Evolutionary conservation across 2,113 vertebrate genomes (phyloP).

Genomic region (Ameiurus melas): DNA sequence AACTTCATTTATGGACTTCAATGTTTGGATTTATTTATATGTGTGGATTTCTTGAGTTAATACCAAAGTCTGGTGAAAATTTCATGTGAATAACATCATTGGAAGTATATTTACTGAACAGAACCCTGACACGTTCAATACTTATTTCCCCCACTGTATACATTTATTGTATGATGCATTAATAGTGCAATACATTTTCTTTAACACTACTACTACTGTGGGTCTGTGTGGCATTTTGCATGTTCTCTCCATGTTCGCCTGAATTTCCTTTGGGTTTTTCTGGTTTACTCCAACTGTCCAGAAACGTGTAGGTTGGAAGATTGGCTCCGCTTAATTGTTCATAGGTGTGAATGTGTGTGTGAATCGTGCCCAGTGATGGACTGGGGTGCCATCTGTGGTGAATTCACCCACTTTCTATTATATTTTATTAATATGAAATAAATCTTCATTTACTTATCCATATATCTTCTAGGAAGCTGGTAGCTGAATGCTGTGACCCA

Average conservation of each 20-base stretch:
- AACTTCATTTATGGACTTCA: too few relatives aligned
- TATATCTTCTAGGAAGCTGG: conserved; percentile 76
- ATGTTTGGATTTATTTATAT: too few relatives aligned
- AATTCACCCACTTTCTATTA: background rate
- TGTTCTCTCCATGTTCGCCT: background rate
- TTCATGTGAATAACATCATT: too few relatives aligned
- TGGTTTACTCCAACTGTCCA: background rate
- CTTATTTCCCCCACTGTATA: too few relatives aligned
- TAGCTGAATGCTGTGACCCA: conserved; percentile 89
- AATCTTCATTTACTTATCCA: background rate
- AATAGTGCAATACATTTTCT: background rate
- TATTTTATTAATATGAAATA: too few relatives aligned
- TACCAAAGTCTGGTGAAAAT: too few relatives aligned
- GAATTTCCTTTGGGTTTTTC: background rate
- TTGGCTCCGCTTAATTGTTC: background rate
- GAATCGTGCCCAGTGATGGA: background rate
- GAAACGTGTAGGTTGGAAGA: background rate
- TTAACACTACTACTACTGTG: background rate
- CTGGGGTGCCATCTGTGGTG: background rate
- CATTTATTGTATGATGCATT: background rate
- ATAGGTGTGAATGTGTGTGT: background rate
- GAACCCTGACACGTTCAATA: too few relatives aligned
- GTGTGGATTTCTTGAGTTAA: too few relatives aligned
- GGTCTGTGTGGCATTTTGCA: background rate
- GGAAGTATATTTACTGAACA: too few relatives aligned